Base-by-base conservation (phyloP, 2,888 invertebrate species). In the Temnothorax unifasciatus region DNA sequence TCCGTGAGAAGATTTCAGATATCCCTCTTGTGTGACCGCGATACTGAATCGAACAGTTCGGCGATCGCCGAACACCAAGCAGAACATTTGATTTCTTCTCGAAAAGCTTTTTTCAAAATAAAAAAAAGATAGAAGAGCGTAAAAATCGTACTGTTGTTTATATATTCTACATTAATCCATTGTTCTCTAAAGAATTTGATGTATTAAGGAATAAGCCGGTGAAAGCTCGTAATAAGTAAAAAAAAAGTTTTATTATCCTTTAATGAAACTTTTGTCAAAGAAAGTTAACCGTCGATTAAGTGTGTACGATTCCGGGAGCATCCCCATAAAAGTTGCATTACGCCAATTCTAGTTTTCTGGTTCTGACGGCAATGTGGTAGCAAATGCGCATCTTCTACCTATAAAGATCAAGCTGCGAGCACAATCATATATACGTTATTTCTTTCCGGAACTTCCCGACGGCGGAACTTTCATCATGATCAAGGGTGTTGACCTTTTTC, bases 401-500 rank as follows among this genome's bases (percentile, higher is more conserved):
- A 54, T 59, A 47, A 18, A 8, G 34, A 79, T 69, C 59, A 61
- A 69, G 25, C 25, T 69, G 59, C 69, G 69, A 69, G 25, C 25
- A 69, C 71, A 71, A 81, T 61, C 71, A 29, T 59, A 81, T 81
- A 71, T 79, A 77, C 54, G 77, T 57, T 77, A 79, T 59, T 34
- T 79, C 34, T 69, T 79, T 69, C 59, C 47, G 69, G 69, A 79
- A 79, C 57, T 81, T 77, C 34, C 64, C 59, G 59, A 13, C 47
- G 71, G 44, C 59, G 38, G 59, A 81, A 71, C 71, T 71, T 81
- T 81, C 71, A 81, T 81, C 69, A 81, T 50, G 79, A 81, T 81
- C 79, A 71, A 50, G 71, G 57, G 13, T 81, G 79, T 61, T 79
- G 71, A 81, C 59, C 69, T 81, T 81, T 81, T 81, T 81, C 79